Evolutionary conservation across 2,888 invertebrate species (phyloP).

Genomic region (Rhagonycha lutea): DNA sequence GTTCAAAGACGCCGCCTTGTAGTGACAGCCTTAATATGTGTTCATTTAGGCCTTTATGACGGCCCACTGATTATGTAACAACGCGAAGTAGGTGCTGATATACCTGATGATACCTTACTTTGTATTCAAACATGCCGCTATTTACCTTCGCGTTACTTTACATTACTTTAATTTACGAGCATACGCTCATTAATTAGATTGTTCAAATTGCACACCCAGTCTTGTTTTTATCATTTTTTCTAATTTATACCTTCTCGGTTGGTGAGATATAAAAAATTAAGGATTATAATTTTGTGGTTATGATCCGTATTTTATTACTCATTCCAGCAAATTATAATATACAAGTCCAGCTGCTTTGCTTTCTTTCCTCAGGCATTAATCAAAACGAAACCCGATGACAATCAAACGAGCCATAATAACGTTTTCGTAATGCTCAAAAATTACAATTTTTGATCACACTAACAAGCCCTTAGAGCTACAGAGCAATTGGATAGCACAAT

Average conservation of each 20-base stretch:
- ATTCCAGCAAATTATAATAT: background rate
- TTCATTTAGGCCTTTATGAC: conserved; percentile 46
- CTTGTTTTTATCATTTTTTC: background rate
- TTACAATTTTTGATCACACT: background rate
- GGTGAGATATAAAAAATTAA: background rate
- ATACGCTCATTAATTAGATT: conserved; percentile 36
- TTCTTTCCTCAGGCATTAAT: background rate
- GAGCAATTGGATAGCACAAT: background rate
- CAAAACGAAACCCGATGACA: background rate
- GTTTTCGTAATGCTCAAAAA: background rate
- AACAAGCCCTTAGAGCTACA: conserved; percentile 17
- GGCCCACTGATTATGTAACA: conserved; percentile 45
- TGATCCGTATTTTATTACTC: background rate
- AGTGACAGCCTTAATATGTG: conserved; percentile 43
- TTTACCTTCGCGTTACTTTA: conserved; percentile 34
- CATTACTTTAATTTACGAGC: conserved; percentile 36
- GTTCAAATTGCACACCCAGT: background rate
- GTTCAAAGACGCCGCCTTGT: conserved; percentile 42
- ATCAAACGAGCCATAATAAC: background rate
- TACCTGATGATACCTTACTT: conserved; percentile 36
- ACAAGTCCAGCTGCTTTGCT: background rate
- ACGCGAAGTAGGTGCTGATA: conserved; percentile 43
- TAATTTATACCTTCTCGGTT: background rate
- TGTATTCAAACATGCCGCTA: conserved; percentile 33
- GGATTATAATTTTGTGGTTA: background rate